Percentiles rank a stretch among this genome's conserved stretches.
phyloP scores from a whole-genome alignment of 2,888 invertebrate species.

The Caenorhabditis japonica region DNA sequence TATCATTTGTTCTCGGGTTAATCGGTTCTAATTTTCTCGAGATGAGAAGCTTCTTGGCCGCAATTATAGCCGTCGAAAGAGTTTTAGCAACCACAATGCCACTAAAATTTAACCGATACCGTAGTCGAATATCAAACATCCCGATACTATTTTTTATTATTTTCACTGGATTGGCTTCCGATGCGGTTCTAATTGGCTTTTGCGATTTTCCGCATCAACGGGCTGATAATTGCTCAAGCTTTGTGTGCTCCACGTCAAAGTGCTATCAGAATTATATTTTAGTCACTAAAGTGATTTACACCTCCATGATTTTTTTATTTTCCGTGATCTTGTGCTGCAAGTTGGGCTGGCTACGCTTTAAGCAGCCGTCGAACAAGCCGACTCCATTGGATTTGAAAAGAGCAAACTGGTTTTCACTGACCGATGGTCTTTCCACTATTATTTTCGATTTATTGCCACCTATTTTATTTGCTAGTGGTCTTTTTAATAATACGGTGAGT shows the following conservation, averaged over 20 bases:
- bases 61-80: conserved; percentile 26
- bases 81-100: conserved; percentile 13
- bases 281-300: conserved; percentile 9
- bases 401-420: conserved; percentile 26
- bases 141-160: conserved; percentile 20
- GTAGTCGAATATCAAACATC: conserved; percentile 14
- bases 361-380: background rate
- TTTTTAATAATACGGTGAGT: conserved; percentile 12
- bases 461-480: conserved; percentile 1
- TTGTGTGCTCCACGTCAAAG: conserved; percentile 11
- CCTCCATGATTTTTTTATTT: conserved; percentile 9
- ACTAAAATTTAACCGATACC: conserved; percentile 14
- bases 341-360: conserved; percentile 6
- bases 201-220: conserved; percentile 19
- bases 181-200: conserved; percentile 15
- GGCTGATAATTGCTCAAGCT: background rate
- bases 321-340: conserved; percentile 7
- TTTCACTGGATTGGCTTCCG: conserved; percentile 2
- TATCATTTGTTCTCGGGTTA: conserved; percentile 15
- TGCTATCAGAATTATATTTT: conserved; percentile 7
- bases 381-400: background rate
- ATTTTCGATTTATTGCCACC: conserved; percentile 25
- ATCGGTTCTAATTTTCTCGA: conserved; percentile 11
- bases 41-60: conserved; percentile 35
- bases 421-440: conserved; percentile 26